Percentiles rank a stretch among this genome's conserved stretches.
Conservation (phyloP, 2,888 invertebrate species). For the Drosophila fulvimacula region DNA sequence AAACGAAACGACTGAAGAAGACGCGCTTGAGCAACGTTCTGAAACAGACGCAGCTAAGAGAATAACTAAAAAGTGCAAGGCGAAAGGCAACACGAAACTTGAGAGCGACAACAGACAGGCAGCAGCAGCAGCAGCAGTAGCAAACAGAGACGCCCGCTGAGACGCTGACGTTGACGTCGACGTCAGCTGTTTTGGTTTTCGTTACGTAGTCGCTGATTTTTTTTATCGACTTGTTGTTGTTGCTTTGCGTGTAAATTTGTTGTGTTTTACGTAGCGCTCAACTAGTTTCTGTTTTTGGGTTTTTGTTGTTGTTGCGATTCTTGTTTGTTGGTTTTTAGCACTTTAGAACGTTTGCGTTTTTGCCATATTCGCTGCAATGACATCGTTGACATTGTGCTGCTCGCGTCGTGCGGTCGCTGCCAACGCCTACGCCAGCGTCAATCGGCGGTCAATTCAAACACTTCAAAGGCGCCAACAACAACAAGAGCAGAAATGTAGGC, state of each 20-base stretch:
- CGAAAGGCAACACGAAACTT: slow-evolving; percentile 45
- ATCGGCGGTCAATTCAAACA: slow-evolving; percentile 65
- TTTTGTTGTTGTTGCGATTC: slow-evolving; percentile 37
- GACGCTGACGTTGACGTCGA: slow-evolving; percentile 27
- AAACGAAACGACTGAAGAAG: slow-evolving; percentile 21
- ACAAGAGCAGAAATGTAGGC: slow-evolving; percentile 55
- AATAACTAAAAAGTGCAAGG: slow-evolving; percentile 78
- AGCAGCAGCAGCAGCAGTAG: slow-evolving; percentile 31
- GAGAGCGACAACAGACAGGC: slow-evolving; percentile 42
- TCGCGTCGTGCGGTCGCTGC: slow-evolving; percentile 61
- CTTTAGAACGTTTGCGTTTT: slow-evolving; percentile 32
- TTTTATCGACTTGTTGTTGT: slow-evolving; percentile 35
- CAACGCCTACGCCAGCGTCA: slow-evolving; percentile 55
- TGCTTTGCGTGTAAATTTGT: slow-evolving; percentile 46
- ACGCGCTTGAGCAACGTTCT: slow-evolving; percentile 56
- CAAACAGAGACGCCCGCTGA: slow-evolving; percentile 24
- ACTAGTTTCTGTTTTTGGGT: slow-evolving; percentile 56
- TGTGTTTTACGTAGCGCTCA: slow-evolving; percentile 56
- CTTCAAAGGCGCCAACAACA: slow-evolving; percentile 77
- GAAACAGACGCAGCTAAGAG: slow-evolving; percentile 60
- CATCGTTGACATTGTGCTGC: slow-evolving; percentile 68
- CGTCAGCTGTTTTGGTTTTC: slow-evolving; percentile 67
- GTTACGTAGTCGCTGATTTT: slow-evolving; percentile 37
- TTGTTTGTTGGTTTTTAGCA: slow-evolving; percentile 29
- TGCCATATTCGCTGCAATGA: slow-evolving; percentile 63